These are phyloP conservation scores for Xenopus petersii DNA, from an alignment of 2,797 vertebrate species.

Conservation along the genomic window DNA sequence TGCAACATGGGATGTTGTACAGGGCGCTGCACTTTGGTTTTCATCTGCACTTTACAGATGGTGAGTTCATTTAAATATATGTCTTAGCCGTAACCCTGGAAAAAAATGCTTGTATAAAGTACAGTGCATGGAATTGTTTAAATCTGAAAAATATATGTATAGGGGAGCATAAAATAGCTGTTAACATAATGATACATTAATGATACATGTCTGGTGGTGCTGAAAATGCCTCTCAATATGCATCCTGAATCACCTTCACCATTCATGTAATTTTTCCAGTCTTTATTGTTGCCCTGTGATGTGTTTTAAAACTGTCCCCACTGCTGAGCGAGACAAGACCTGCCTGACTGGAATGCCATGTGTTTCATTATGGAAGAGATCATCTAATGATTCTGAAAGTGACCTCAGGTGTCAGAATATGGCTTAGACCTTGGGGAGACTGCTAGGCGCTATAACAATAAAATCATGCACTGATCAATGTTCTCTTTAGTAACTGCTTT, in stretches of 20 bases:
- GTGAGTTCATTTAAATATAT: constrained; percentile 66
- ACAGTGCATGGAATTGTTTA: not conserved
- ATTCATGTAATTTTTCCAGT: not conserved
- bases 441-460: not conserved
- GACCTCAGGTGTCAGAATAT: constrained; percentile 5
- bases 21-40: constrained; percentile 80
- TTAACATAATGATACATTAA: not conserved
- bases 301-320: not conserved
- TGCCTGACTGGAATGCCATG: not conserved
- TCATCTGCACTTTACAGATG: constrained; percentile 87
- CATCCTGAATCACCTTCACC: not conserved
- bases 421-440: not conserved
- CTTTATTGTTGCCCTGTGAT: not conserved
- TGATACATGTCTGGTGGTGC: not conserved
- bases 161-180: not conserved
- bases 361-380: not conserved
- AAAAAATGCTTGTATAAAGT: not conserved
- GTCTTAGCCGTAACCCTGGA: not conserved
- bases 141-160: not conserved
- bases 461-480: not conserved
- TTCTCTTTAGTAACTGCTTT: no score
- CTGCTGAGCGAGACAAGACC: not conserved
- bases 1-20: constrained; percentile 84
- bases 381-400: constrained; percentile 4
- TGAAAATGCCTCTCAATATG: not conserved